phyloP scores from a whole-genome alignment of 1,140 invertebrate species.

The Hyposmocoma kahamanoa region DNA sequence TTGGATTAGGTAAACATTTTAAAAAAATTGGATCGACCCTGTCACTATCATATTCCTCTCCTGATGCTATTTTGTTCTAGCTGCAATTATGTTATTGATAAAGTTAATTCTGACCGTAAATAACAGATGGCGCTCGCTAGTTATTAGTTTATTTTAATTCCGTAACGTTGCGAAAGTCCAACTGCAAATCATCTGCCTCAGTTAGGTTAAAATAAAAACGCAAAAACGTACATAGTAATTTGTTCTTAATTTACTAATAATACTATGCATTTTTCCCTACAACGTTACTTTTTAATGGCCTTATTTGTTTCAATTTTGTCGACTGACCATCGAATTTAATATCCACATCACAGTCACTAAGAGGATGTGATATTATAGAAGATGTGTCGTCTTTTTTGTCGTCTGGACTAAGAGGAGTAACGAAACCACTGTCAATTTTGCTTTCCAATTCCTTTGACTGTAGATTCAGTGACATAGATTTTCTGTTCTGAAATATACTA shows the following conservation, averaged over 20 bases:
- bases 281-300: conserved; percentile 30
- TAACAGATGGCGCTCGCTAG: too few relatives aligned
- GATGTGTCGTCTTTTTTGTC: conserved; percentile 35
- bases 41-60: too few relatives aligned
- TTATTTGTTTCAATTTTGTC: conserved; percentile 64
- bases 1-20: too few relatives aligned
- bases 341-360: conserved; percentile 71
- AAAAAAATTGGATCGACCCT: too few relatives aligned
- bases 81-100: too few relatives aligned
- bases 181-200: too few relatives aligned
- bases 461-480: conserved; percentile 55
- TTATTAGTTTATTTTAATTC: too few relatives aligned
- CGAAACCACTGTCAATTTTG: conserved; percentile 55
- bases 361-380: conserved; percentile 62
- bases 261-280: neutral
- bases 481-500: conserved; percentile 40
- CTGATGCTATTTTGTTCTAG: too few relatives aligned
- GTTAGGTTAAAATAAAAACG: too few relatives aligned
- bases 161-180: too few relatives aligned
- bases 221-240: too few relatives aligned
- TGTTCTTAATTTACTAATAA: neutral
- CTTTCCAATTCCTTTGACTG: conserved; percentile 30
- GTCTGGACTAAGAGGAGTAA: conserved; percentile 44
- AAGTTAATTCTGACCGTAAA: too few relatives aligned
- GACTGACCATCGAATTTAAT: conserved; percentile 69